Percentiles rank a stretch among this genome's conserved stretches.
Conservation (phyloP, 2,113 vertebrate genomes). For the Tachysurus fulvidraco region DNA sequence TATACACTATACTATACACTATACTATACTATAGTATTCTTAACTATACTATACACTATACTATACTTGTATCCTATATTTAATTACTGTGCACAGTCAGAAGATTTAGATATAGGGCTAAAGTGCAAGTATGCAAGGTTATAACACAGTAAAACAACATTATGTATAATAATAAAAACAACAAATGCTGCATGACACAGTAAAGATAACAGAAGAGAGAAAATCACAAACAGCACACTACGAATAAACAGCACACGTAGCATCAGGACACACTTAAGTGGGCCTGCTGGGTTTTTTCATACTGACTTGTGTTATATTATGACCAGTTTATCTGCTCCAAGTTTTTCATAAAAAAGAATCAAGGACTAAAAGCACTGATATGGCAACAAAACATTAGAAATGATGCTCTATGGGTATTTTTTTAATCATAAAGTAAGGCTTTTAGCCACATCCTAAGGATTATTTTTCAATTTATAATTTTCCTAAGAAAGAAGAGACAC, state of each 20-base stretch:
- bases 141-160: neutral
- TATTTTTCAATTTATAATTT: neutral
- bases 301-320: slow-evolving; percentile 75
- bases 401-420: neutral
- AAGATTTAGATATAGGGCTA: neutral
- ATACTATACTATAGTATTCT: too few relatives aligned
- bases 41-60: too few relatives aligned
- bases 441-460: neutral
- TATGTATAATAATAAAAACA: neutral
- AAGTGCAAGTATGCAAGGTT: neutral
- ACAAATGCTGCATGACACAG: neutral
- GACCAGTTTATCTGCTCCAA: slow-evolving; percentile 80
- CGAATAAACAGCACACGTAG: neutral
- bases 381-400: neutral
- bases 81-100: neutral
- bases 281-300: neutral
- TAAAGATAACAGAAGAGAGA: neutral
- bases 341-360: slow-evolving; percentile 83
- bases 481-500: neutral
- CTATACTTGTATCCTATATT: neutral
- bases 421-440: neutral
- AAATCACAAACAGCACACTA: neutral
- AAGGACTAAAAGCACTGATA: slow-evolving; percentile 58
- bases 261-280: neutral
- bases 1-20: too few relatives aligned